These are phyloP conservation scores for Nerophis lumbriciformis DNA, from an alignment of 2,113 vertebrate species.

Conservation along the genomic window DNA sequence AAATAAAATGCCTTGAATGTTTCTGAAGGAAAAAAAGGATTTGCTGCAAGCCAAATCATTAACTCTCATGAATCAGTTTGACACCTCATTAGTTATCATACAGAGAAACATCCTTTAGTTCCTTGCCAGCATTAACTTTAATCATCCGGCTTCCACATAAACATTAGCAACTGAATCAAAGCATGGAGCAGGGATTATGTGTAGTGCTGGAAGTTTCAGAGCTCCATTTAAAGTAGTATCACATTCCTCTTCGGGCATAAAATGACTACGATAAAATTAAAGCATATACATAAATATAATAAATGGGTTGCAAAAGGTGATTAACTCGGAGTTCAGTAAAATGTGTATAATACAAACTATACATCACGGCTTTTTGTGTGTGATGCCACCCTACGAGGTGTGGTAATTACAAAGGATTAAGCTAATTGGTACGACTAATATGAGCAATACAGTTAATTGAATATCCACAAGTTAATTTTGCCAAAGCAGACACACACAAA, in stretches of 20 bases:
- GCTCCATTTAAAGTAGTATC: not conserved
- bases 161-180: conserved; percentile 10
- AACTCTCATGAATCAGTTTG: conserved; percentile 5
- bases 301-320: no score
- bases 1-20: conserved; percentile 1
- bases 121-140: conserved; percentile 15
- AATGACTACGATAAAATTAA: not conserved
- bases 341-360: no score
- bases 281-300: no score
- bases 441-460: no score
- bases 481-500: no score
- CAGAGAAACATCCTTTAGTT: conserved; percentile 6
- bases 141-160: conserved; percentile 8
- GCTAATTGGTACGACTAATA: no score
- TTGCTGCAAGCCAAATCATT: conserved; percentile 6
- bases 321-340: no score
- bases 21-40: conserved; percentile 8
- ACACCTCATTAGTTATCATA: conserved; percentile 11
- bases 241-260: not conserved
- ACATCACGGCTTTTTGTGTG: no score
- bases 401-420: no score
- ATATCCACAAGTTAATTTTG: no score
- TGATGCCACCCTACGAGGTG: no score
- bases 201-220: conserved; percentile 5
- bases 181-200: conserved; percentile 3